Evolutionary conservation across 2,888 invertebrate species (phyloP).

Genomic region (Celastrina argiolus): DNA sequence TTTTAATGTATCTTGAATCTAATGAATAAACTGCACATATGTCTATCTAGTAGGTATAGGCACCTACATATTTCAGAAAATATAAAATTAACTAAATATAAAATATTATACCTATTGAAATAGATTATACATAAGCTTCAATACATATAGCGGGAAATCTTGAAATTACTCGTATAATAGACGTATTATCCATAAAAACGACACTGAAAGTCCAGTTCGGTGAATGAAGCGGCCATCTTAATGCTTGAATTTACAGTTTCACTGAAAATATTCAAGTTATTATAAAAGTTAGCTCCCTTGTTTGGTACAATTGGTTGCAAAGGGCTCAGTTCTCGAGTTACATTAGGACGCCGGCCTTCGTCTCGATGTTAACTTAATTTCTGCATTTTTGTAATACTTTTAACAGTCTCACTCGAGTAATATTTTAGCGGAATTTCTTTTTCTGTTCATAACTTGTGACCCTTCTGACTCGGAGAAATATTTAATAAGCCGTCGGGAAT

Average conservation of each 20-base stretch:
- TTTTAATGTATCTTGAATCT: no score
- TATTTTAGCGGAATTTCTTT: conserved; percentile 24
- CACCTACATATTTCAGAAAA: no score
- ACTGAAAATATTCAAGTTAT: conserved; percentile 1
- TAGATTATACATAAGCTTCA: no score
- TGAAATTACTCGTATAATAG: background rate
- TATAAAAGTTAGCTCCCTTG: background rate
- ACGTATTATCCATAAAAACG: background rate
- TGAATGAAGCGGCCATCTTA: background rate
- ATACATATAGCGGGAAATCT: background rate
- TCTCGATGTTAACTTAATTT: conserved; percentile 1
- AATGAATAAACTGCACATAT: no score
- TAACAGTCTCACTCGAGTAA: conserved; percentile 27
- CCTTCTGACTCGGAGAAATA: conserved; percentile 5
- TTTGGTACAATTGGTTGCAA: background rate
- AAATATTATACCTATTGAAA: no score
- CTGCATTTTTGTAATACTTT: background rate
- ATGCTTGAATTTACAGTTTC: background rate
- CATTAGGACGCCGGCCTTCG: background rate
- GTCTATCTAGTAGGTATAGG: no score
- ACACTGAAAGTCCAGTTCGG: background rate
- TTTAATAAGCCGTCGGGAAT: conserved; percentile 1
- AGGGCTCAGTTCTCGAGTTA: background rate
- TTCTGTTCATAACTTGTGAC: conserved; percentile 8
- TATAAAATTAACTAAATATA: no score